Evolutionary conservation across 2,113 vertebrate species (phyloP), one percentile per base, ranked within the genome.

Genomic region (Bucco capensis): DNA sequence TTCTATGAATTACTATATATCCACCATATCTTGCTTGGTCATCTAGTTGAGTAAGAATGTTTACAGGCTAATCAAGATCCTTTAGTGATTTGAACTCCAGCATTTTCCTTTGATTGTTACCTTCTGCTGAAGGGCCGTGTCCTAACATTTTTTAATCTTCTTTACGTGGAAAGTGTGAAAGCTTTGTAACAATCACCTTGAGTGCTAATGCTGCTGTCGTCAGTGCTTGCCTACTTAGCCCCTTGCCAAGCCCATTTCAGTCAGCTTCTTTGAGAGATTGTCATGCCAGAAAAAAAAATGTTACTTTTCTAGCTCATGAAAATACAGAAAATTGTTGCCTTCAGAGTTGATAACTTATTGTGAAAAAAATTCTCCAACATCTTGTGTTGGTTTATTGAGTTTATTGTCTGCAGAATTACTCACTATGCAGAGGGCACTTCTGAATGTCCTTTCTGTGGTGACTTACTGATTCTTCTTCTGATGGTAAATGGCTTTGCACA

Each of bases 391-490:
- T 82, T 88, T 81, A 30, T 62, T 70, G 81, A n/a, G 72, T 67
- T 76, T 47, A 12, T 62, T 89, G 78, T 82, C 67, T 31, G 49
- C 64, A 28, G 35, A 30, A 37, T 78, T 76, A 8, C 74, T 88
- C 67, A 12, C 67, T 50, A 2, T 47, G 86, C 38, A 69, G 58
- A 87, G 77, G 67, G 44, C 79, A 75, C 77, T 76, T 42, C 46
- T 0, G 3, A 71, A 24, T 42, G 90, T 73, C 77, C 66, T 84
- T 74, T 51, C 76, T 54, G 33, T 51, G 14, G 53, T 83, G 71
- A 33, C 61, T 81, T 85, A 33, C 78, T 90, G 61, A 30, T 94
- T 81, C 60, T 76, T 93, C 86, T 76, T 69, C 46, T 46, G 56
- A 24, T 19, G 46, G 65, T 28, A 70, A 54, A 80, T 58, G 62